phyloP scores from a whole-genome alignment of 1,140 invertebrate genomes.

The Drosophila novamexicana region DNA sequence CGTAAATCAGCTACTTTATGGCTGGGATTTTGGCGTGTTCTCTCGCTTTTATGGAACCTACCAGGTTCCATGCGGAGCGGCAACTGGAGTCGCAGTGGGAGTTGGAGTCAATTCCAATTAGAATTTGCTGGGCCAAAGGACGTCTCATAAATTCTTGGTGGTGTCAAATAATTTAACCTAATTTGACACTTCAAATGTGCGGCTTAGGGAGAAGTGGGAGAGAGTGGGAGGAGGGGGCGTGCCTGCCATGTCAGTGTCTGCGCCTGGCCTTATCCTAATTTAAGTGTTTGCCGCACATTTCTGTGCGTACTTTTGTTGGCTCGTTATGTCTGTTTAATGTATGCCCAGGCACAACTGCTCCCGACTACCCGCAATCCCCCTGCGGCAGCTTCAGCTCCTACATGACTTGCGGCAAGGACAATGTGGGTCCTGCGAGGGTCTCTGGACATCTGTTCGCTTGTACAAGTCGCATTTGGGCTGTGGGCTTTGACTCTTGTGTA shows the following conservation, averaged over 20 bases:
- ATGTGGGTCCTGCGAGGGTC: slow-evolving; percentile 3
- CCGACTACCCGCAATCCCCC: not conserved
- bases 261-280: slow-evolving; percentile 66
- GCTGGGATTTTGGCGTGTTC: slow-evolving; percentile 21
- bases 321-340: slow-evolving; percentile 78
- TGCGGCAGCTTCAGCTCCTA: not conserved
- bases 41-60: slow-evolving; percentile 3
- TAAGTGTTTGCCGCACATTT: slow-evolving; percentile 72
- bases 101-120: slow-evolving; percentile 60
- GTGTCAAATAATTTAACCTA: slow-evolving; percentile 84
- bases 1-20: slow-evolving; percentile 72
- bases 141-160: slow-evolving; percentile 66
- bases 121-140: slow-evolving; percentile 52
- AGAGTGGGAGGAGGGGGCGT: not conserved
- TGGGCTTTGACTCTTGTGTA: slow-evolving; percentile 37
- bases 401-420: slow-evolving; percentile 53
- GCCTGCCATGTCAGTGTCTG: slow-evolving; percentile 47
- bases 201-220: slow-evolving; percentile 1
- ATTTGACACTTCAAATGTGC: slow-evolving; percentile 83
- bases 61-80: not conserved
- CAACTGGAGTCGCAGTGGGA: not conserved
- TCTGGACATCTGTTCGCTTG: slow-evolving; percentile 50
- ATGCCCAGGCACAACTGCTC: slow-evolving; percentile 3
- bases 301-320: slow-evolving; percentile 60
- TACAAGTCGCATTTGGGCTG: not conserved